Evolutionary conservation across 2,797 vertebrate genomes (phyloP).

Genomic region (Heterohyrax brucei): DNA sequence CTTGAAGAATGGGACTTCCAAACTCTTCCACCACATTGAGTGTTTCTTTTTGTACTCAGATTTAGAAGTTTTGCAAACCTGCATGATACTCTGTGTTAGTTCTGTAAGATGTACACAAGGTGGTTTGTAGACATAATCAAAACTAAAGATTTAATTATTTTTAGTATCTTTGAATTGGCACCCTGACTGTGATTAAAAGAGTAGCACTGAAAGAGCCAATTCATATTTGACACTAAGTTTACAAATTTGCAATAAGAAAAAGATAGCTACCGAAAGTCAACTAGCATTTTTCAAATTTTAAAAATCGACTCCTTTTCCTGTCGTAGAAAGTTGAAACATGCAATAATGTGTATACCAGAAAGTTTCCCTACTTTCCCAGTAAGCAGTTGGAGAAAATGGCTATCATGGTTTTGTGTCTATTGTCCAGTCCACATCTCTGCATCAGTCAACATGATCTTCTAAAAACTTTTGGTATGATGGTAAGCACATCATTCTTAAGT

Average conservation of each 20-base stretch:
- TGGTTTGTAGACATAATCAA: slow-evolving; percentile 31
- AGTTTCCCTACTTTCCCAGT: background rate
- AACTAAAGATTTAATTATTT: slow-evolving; percentile 56
- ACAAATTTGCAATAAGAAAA: slow-evolving; percentile 39
- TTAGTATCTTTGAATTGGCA: slow-evolving; percentile 48
- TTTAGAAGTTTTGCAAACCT: slow-evolving; percentile 33
- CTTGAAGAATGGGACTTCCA: slow-evolving; percentile 51
- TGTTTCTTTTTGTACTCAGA: background rate
- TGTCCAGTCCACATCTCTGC: background rate
- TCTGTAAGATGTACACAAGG: background rate
- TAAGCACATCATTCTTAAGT: background rate
- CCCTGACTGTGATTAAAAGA: background rate
- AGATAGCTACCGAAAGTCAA: slow-evolving; percentile 27
- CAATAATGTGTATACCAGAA: slow-evolving; percentile 9
- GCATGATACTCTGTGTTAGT: background rate
- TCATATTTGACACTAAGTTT: slow-evolving; percentile 64
- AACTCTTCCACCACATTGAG: background rate
- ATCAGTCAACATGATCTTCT: slow-evolving; percentile 28
- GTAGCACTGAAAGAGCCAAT: slow-evolving; percentile 16
- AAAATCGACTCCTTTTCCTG: slow-evolving; percentile 45
- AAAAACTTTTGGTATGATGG: background rate
- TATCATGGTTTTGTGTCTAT: background rate
- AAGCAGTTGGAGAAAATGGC: slow-evolving; percentile 37
- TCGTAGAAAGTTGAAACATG: background rate
- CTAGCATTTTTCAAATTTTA: slow-evolving; percentile 30